phyloP scores from a whole-genome alignment of 2,113 vertebrate species.

The Bubo scandiacus region DNA sequence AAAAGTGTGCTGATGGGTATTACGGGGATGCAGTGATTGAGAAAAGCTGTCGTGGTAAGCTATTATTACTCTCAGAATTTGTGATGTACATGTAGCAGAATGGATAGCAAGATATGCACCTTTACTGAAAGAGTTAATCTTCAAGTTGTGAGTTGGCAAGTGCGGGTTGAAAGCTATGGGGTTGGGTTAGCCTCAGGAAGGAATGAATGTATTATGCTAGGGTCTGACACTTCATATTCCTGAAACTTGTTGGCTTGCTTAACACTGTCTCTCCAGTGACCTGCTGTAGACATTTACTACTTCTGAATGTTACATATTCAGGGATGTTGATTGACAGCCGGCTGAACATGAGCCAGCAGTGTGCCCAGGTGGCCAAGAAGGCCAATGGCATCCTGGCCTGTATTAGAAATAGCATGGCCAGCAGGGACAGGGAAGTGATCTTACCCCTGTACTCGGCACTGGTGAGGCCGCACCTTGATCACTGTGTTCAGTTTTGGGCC shows the following conservation, averaged over 20 bases:
- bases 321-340: no score
- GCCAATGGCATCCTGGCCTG: no score
- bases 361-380: no score
- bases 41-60: constrained; percentile 86
- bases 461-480: no score
- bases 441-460: no score
- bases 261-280: neutral
- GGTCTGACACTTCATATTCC: neutral
- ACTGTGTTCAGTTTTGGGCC: no score
- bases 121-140: neutral
- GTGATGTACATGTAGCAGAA: neutral
- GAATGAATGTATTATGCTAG: neutral
- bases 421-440: no score
- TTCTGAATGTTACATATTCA: neutral
- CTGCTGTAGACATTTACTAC: neutral
- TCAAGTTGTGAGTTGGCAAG: neutral
- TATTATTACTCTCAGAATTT: neutral
- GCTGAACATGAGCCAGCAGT: no score
- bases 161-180: neutral
- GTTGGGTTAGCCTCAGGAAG: neutral
- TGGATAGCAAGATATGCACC: neutral
- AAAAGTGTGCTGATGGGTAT: constrained; percentile 84
- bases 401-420: no score
- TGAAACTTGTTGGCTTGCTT: neutral
- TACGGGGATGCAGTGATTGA: constrained; percentile 83